These are phyloP conservation scores for Spialia ferax DNA, from an alignment of 2,888 invertebrate species.

Conservation along the genomic window DNA sequence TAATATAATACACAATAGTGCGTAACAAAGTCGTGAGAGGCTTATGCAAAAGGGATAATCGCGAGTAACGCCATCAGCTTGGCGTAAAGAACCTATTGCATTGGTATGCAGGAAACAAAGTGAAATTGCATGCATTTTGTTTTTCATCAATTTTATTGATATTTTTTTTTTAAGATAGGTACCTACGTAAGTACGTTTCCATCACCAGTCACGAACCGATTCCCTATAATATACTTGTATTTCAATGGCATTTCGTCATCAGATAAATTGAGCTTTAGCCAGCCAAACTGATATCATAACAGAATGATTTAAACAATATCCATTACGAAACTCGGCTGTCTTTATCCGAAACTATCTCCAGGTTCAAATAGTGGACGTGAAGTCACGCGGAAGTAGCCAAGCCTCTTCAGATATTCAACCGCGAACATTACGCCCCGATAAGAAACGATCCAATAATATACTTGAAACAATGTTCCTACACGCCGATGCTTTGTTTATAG, in stretches of 20 bases:
- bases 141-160: no score
- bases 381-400: constrained; percentile 53
- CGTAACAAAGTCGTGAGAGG: constrained; percentile 18
- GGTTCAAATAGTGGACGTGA: constrained; percentile 42
- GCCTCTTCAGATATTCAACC: constrained; percentile 60
- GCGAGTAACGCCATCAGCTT: no score
- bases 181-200: no score
- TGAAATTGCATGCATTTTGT: no score
- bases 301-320: not conserved
- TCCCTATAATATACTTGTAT: not conserved
- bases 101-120: no score
- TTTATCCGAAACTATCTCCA: constrained; percentile 37
- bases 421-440: constrained; percentile 51
- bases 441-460: constrained; percentile 12
- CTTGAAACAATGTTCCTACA: not conserved
- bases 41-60: no score
- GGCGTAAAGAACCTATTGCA: no score
- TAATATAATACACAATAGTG: no score
- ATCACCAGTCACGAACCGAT: not conserved
- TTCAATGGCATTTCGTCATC: not conserved
- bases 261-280: not conserved
- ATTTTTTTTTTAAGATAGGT: no score
- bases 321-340: constrained; percentile 1
- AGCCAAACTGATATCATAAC: not conserved
- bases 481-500: constrained; percentile 9